A percentile compares a stretch with the other conserved stretches of the same genome.
phyloP scores from a whole-genome alignment of 37 sponge, comb jelly and placozoan genomes.

The Axinella damicornis region DNA sequence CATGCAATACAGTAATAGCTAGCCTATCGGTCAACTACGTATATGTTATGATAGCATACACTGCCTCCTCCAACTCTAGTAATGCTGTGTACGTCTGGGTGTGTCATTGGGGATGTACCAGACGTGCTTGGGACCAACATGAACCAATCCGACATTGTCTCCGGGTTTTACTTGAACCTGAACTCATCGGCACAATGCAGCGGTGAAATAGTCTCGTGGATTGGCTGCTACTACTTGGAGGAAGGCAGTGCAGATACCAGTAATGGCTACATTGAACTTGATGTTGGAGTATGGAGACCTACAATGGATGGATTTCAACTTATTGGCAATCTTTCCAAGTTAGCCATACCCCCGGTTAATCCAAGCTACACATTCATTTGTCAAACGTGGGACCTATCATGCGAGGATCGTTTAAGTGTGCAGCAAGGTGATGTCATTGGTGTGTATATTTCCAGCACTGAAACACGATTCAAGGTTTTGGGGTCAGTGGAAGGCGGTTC shows the following conservation, averaged over 20 bases:
- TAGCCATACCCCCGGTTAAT: neutral
- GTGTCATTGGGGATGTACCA: neutral
- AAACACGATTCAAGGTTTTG: no score
- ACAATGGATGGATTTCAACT: neutral
- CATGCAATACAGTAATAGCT: no score
- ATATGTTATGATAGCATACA: no score
- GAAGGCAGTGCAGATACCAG: no score
- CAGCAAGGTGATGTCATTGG: constrained; percentile 7
- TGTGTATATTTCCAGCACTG: neutral
- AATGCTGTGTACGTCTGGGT: no score
- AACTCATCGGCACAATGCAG: no score
- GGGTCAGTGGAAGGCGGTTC: no score
- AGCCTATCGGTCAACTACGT: no score
- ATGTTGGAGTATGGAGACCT: constrained; percentile 25
- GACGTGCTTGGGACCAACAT: neutral
- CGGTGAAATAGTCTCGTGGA: neutral
- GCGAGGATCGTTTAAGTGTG: neutral
- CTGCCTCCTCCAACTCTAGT: no score
- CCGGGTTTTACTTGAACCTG: neutral
- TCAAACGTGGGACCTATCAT: neutral
- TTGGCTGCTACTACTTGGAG: neutral
- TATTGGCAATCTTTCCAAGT: neutral
- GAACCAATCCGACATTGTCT: neutral
- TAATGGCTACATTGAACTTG: neutral
- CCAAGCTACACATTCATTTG: neutral